phyloP scores from a whole-genome alignment of 2,113 vertebrate genomes.

The Callocephalon fimbriatum region DNA sequence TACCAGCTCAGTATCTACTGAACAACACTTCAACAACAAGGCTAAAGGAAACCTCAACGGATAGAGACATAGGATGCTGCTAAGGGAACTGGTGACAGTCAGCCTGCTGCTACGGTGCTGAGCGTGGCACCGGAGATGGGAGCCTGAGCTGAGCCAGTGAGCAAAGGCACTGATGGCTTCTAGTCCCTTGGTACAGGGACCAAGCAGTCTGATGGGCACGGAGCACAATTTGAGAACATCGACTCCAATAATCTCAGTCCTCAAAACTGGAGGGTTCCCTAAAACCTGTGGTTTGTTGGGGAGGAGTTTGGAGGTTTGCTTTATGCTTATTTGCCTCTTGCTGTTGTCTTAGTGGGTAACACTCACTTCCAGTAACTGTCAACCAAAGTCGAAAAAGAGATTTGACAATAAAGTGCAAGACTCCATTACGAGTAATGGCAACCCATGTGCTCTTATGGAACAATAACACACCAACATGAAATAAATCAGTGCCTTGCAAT shows the following conservation, averaged over 20 bases:
- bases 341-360: background rate
- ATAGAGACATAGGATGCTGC: background rate
- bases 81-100: background rate
- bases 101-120: background rate
- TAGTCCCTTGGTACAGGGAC: background rate
- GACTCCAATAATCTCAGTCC: background rate
- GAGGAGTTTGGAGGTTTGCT: background rate
- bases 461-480: slow-evolving; percentile 51
- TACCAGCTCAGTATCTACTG: background rate
- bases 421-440: slow-evolving; percentile 10
- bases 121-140: background rate
- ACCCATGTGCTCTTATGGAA: slow-evolving; percentile 24
- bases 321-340: background rate
- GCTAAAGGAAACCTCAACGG: background rate
- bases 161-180: accelerated
- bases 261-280: background rate
- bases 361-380: slow-evolving; percentile 16
- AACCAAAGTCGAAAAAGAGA: slow-evolving; percentile 22
- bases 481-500: slow-evolving; percentile 57
- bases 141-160: background rate
- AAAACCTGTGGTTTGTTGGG: background rate
- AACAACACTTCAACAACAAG: background rate
- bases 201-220: background rate
- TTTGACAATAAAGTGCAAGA: slow-evolving; percentile 32
- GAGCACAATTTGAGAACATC: background rate